These are phyloP conservation scores for Falco punctatus DNA, from an alignment of 2,113 vertebrate genomes.

Conservation along the genomic window DNA sequence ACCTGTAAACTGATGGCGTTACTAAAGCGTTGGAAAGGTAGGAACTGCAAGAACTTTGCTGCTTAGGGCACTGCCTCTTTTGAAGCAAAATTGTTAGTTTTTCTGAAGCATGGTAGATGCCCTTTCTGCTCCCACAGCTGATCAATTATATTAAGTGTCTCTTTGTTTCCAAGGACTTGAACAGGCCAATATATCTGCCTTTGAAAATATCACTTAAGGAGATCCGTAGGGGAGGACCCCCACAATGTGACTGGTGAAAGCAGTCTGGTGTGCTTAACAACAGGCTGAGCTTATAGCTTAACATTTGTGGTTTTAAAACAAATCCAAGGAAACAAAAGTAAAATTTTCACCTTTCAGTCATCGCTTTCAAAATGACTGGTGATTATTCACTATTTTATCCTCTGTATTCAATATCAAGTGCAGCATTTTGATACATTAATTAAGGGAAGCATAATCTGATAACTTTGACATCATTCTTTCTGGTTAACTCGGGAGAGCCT, in stretches of 20 bases:
- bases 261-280: neutral
- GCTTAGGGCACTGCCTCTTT: neutral
- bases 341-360: neutral
- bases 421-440: neutral
- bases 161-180: neutral
- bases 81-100: neutral
- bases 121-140: neutral
- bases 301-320: neutral
- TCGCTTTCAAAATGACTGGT: neutral
- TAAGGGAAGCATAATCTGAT: neutral
- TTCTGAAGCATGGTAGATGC: neutral
- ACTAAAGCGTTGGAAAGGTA: neutral
- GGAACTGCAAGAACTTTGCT: neutral
- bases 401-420: fast-evolving
- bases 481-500: neutral
- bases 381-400: neutral
- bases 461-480: neutral
- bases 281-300: neutral
- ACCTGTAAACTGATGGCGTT: neutral
- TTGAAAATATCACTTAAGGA: neutral
- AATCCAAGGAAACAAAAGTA: neutral
- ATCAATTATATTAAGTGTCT: neutral
- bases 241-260: neutral
- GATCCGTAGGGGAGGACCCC: neutral
- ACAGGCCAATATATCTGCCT: neutral